A percentile compares a stretch with the other conserved stretches of the same genome.
These are phyloP conservation scores for Dasyprocta punctata DNA, from an alignment of 2,113 vertebrate species.

Conservation along the genomic window DNA sequence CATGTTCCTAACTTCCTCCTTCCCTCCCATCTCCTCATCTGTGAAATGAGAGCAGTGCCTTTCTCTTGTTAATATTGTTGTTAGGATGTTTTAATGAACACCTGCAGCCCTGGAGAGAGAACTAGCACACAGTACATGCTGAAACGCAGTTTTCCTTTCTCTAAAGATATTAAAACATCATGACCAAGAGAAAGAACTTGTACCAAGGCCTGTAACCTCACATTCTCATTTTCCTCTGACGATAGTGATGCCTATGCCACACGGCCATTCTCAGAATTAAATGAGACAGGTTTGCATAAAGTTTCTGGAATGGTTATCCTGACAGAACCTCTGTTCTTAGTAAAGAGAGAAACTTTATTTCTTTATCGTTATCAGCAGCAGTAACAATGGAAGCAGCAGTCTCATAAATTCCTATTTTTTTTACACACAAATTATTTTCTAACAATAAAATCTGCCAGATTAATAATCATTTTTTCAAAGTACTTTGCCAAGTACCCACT, in stretches of 20 bases:
- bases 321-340: neutral
- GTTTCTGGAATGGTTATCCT: neutral
- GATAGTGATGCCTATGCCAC: neutral
- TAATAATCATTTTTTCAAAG: neutral
- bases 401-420: neutral
- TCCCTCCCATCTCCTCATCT: neutral
- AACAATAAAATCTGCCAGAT: neutral
- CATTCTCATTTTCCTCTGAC: neutral
- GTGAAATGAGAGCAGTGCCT: neutral
- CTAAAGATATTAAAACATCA: neutral
- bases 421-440: neutral
- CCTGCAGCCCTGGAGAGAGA: neutral
- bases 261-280: neutral
- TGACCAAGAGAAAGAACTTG: neutral
- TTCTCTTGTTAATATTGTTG: neutral
- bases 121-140: too few relatives aligned
- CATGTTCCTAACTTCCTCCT: neutral
- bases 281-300: neutral
- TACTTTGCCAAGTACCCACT: neutral
- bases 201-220: neutral
- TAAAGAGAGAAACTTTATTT: neutral
- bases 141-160: neutral
- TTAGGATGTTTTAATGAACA: neutral
- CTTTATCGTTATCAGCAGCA: neutral
- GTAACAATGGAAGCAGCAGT: neutral